Conservation (phyloP, 1,140 invertebrate species). For the Thrips palmi region DNA sequence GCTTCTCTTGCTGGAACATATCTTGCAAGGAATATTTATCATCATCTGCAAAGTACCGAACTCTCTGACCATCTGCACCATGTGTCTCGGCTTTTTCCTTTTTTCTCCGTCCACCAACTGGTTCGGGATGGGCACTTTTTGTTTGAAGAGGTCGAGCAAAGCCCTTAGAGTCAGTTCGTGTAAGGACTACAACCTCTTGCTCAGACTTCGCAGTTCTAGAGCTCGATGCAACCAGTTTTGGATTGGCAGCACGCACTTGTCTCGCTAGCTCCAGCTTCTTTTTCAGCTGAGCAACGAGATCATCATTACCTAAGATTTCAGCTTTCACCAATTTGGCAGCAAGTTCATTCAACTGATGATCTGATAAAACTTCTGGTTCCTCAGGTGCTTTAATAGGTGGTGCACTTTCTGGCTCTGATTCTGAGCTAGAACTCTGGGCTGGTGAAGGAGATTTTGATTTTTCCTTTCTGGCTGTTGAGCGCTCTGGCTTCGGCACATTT, state of each 20-base stretch:
- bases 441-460: no score
- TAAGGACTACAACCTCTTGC: conserved; percentile 47
- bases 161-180: conserved; percentile 47
- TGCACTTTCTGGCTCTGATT: no score
- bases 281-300: conserved; percentile 50
- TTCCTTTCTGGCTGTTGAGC: no score
- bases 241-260: conserved; percentile 19
- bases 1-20: conserved; percentile 83
- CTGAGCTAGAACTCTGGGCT: no score
- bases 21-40: conserved; percentile 70
- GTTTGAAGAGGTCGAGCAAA: conserved; percentile 17
- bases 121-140: conserved; percentile 19
- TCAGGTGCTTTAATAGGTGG: no score
- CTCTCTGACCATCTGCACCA: conserved; percentile 41
- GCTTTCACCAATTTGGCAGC: conserved; percentile 79
- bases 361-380: conserved; percentile 34
- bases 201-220: conserved; percentile 16
- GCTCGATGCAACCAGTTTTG: conserved; percentile 19
- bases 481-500: no score
- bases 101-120: conserved; percentile 25
- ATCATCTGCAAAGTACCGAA: conserved; percentile 79
- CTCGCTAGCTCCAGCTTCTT: conserved; percentile 50
- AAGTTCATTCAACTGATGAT: conserved; percentile 73
- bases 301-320: conserved; percentile 68
- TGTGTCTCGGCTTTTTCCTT: conserved; percentile 52